These are phyloP conservation scores for Mactromeris polynyma DNA, from an alignment of 2,888 invertebrate species.

Conservation along the genomic window DNA sequence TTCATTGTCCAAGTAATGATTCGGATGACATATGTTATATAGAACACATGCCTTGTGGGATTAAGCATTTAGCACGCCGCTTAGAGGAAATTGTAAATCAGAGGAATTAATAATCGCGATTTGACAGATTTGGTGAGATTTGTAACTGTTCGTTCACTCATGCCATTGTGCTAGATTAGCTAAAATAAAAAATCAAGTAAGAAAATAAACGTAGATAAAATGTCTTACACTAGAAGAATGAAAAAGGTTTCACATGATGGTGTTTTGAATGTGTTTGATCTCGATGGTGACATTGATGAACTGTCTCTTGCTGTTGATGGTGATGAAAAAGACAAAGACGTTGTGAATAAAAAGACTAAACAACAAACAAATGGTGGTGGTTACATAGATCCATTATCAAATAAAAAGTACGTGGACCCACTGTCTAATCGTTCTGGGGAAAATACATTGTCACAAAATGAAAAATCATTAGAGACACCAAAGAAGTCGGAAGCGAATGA, in stretches of 20 bases:
- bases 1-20: too few species aligned
- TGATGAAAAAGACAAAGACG: background rate
- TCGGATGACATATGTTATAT: too few species aligned
- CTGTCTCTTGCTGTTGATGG: constrained; percentile 30
- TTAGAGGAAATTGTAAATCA: background rate
- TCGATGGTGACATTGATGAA: constrained; percentile 51
- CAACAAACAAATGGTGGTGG: background rate
- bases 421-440: background rate
- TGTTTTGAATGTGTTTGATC: constrained; percentile 44
- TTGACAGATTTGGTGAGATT: background rate
- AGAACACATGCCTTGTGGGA: too few species aligned
- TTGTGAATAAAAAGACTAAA: background rate
- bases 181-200: background rate
- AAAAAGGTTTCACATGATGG: constrained; percentile 24
- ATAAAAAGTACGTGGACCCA: constrained; percentile 18
- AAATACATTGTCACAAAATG: background rate
- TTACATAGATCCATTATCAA: constrained; percentile 11
- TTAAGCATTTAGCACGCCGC: too few species aligned
- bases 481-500: background rate
- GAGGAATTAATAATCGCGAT: background rate
- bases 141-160: background rate
- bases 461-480: background rate
- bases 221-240: background rate
- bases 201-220: too few species aligned
- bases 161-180: background rate